Evolutionary conservation across 2,888 invertebrate genomes (phyloP).

Genomic region (Leptinotarsa haldemani): DNA sequence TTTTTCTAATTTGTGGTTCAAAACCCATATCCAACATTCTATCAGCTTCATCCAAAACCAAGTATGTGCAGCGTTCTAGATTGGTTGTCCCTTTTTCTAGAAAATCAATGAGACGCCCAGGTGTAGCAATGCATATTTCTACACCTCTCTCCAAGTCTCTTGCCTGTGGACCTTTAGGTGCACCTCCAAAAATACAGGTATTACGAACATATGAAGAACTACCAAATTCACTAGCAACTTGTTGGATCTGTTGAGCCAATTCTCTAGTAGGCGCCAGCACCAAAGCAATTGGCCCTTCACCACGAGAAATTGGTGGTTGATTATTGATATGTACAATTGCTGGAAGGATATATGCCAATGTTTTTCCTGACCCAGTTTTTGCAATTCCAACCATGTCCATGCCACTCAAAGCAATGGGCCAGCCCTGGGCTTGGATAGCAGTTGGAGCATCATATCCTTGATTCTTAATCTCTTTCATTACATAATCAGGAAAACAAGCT

Average conservation of each 20-base stretch:
- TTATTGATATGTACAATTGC: slow-evolving; percentile 91
- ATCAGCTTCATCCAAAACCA: slow-evolving; percentile 94
- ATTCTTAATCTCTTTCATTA: slow-evolving; percentile 77
- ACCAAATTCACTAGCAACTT: slow-evolving; percentile 89
- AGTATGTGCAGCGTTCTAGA: slow-evolving; percentile 79
- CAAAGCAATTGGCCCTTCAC: slow-evolving; percentile 87
- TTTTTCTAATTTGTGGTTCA: slow-evolving; percentile 95
- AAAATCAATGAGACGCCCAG: slow-evolving; percentile 88
- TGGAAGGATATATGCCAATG: slow-evolving; percentile 84
- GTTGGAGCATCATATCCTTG: slow-evolving; percentile 79
- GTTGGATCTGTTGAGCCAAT: slow-evolving; percentile 84
- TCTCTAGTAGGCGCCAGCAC: slow-evolving; percentile 85
- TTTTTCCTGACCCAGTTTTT: slow-evolving; percentile 86
- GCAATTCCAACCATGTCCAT: slow-evolving; percentile 90
- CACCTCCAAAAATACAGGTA: slow-evolving; percentile 91
- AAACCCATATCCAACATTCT: slow-evolving; percentile 99
- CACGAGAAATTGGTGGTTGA: slow-evolving; percentile 81
- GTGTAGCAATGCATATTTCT: slow-evolving; percentile 91
- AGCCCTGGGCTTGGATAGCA: slow-evolving; percentile 88
- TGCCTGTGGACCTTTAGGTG: slow-evolving; percentile 88
- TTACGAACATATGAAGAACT: slow-evolving; percentile 82
- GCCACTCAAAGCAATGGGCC: slow-evolving; percentile 88
- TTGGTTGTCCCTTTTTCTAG: slow-evolving; percentile 80
- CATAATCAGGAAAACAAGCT: slow-evolving; percentile 83
- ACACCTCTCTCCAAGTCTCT: slow-evolving; percentile 78